phyloP scores from a whole-genome alignment of 2,888 invertebrate genomes.

The Baccha elongata region DNA sequence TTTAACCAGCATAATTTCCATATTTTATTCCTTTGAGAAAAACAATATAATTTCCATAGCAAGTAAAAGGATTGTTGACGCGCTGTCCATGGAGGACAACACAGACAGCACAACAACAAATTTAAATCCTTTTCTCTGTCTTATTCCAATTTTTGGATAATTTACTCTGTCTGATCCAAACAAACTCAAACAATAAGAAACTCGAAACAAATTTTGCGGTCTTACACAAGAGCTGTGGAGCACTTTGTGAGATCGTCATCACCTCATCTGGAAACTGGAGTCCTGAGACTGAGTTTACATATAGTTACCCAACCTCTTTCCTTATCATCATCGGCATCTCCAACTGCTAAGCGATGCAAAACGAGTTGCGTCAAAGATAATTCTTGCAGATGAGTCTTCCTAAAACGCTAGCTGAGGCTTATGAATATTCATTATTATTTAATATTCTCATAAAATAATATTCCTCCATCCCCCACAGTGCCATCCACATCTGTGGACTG shows the following conservation, averaged over 20 bases:
- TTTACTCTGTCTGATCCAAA: constrained; percentile 65
- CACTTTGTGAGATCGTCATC: constrained; percentile 46
- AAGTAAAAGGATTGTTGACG: constrained; percentile 60
- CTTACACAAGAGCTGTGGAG: constrained; percentile 21
- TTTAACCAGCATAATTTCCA: constrained; percentile 45
- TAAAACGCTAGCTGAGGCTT: constrained; percentile 65
- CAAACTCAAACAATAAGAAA: constrained; percentile 35
- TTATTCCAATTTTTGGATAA: constrained; percentile 70
- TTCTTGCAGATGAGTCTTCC: constrained; percentile 72
- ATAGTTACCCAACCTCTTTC: not conserved
- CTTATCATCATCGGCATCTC: constrained; percentile 1
- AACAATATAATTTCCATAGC: constrained; percentile 44
- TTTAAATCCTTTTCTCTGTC: constrained; percentile 62
- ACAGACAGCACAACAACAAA: constrained; percentile 33
- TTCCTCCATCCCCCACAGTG: constrained; percentile 24
- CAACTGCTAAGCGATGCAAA: constrained; percentile 69
- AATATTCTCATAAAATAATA: constrained; percentile 73
- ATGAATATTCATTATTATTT: constrained; percentile 73
- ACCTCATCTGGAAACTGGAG: constrained; percentile 34
- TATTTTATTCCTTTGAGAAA: constrained; percentile 45
- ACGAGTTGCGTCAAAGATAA: constrained; percentile 71
- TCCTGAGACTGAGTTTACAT: not conserved
- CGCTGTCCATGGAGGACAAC: constrained; percentile 15
- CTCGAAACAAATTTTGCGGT: constrained; percentile 48
- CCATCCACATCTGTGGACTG: not conserved